Conservation (phyloP, 1,140 invertebrate species). For the Acyrthosiphon pisum region DNA sequence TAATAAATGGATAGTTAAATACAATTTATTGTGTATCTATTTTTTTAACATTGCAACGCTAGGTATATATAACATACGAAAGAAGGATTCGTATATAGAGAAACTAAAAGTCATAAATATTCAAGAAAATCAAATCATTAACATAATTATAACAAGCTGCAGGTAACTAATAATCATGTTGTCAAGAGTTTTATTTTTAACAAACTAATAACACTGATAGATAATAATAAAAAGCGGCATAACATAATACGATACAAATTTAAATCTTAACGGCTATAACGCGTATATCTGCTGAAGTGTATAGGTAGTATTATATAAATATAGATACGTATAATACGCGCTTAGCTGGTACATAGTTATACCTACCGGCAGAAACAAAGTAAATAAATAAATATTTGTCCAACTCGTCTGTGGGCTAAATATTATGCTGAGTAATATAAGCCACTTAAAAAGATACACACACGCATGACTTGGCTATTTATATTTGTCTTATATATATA, state of each 20-base stretch:
- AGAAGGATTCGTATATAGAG: background rate
- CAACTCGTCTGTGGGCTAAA: constrained; percentile 8
- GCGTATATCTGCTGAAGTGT: background rate
- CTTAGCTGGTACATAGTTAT: background rate
- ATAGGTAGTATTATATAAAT: background rate
- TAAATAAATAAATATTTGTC: constrained; percentile 11
- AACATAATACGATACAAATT: background rate
- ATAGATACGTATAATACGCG: background rate
- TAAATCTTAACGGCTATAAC: background rate
- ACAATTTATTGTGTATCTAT: background rate
- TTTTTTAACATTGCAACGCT: background rate
- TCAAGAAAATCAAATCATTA: background rate
- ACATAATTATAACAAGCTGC: constrained; percentile 32
- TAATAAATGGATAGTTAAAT: background rate
- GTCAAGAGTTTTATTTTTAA: constrained; percentile 12
- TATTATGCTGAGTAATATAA: background rate
- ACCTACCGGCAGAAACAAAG: background rate
- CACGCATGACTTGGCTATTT: background rate
- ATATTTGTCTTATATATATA: background rate
- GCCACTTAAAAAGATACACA: background rate
- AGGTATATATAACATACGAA: background rate
- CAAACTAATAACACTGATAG: background rate
- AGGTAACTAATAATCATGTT: constrained; percentile 23
- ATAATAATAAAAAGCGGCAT: background rate
- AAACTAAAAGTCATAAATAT: background rate